Percentiles rank a stretch among this genome's conserved stretches.
Evolutionary conservation across 2,888 invertebrate genomes (phyloP).

Genomic region (Corbicula japonica): DNA sequence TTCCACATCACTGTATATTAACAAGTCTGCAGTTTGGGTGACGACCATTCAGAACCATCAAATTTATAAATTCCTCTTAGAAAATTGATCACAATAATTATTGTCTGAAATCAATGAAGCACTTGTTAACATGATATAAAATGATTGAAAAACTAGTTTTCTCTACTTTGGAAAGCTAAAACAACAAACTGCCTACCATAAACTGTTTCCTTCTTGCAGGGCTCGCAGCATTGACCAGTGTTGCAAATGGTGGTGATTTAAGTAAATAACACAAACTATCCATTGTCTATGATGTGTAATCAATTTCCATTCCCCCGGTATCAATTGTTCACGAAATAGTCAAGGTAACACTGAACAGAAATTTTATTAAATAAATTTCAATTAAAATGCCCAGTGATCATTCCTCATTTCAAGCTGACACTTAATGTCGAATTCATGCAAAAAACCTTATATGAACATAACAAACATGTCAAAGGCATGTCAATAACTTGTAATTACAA

Average conservation of each 20-base stretch:
- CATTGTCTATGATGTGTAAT: slow-evolving; percentile 41
- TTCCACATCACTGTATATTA: too few relatives aligned
- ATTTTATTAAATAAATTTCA: too few relatives aligned
- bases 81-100: too few relatives aligned
- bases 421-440: slow-evolving; percentile 24
- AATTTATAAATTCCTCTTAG: too few relatives aligned
- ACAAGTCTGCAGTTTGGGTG: too few relatives aligned
- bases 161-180: too few relatives aligned
- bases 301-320: neutral
- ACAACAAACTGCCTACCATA: slow-evolving; percentile 40
- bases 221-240: slow-evolving; percentile 53
- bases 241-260: slow-evolving; percentile 64
- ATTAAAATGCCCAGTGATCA: neutral
- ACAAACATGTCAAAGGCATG: slow-evolving; percentile 19
- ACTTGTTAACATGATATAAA: too few relatives aligned
- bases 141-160: too few relatives aligned
- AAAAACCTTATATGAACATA: slow-evolving; percentile 21
- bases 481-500: slow-evolving; percentile 11
- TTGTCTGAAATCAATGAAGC: too few relatives aligned
- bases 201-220: slow-evolving; percentile 39
- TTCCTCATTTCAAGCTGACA: neutral
- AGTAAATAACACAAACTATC: slow-evolving; percentile 71
- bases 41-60: too few relatives aligned
- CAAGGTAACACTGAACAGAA: neutral
- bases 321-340: neutral